Conservation (phyloP, 2,888 invertebrate genomes). For the Clitarchus hookeri region DNA sequence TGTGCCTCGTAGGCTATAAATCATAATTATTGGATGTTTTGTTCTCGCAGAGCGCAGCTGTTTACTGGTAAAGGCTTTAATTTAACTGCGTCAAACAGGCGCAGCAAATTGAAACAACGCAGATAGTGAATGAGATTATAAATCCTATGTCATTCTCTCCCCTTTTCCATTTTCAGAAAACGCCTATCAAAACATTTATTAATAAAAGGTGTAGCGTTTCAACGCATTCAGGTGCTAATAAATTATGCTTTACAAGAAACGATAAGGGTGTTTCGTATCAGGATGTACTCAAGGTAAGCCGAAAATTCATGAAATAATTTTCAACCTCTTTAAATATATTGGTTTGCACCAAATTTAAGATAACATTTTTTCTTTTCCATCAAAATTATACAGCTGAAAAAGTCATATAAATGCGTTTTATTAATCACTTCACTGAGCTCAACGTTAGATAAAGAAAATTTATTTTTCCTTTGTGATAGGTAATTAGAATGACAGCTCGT, state of each 20-base stretch:
- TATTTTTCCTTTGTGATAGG: too few relatives aligned
- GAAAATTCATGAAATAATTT: neutral
- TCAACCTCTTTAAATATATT: too few relatives aligned
- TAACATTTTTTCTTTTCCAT: too few relatives aligned
- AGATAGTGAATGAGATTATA: neutral
- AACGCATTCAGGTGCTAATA: neutral
- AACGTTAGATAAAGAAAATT: too few relatives aligned
- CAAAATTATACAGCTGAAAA: too few relatives aligned
- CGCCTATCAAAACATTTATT: neutral
- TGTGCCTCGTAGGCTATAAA: neutral
- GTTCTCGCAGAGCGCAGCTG: neutral
- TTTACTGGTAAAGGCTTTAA: neutral
- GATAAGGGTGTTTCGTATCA: neutral
- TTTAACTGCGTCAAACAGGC: slow-evolving; percentile 8
- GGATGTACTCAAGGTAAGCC: neutral
- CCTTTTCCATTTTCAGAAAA: neutral
- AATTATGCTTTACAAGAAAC: neutral
- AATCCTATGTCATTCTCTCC: neutral
- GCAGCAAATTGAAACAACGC: slow-evolving; percentile 1
- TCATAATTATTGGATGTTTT: slow-evolving; percentile 2
- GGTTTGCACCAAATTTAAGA: too few relatives aligned
- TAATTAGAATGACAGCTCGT: too few relatives aligned
- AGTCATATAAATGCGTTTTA: too few relatives aligned
- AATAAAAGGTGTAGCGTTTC: neutral
- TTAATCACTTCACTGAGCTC: too few relatives aligned